These are phyloP conservation scores for Tragelaphus scriptus DNA, from an alignment of 2,113 vertebrate species.

Conservation along the genomic window DNA sequence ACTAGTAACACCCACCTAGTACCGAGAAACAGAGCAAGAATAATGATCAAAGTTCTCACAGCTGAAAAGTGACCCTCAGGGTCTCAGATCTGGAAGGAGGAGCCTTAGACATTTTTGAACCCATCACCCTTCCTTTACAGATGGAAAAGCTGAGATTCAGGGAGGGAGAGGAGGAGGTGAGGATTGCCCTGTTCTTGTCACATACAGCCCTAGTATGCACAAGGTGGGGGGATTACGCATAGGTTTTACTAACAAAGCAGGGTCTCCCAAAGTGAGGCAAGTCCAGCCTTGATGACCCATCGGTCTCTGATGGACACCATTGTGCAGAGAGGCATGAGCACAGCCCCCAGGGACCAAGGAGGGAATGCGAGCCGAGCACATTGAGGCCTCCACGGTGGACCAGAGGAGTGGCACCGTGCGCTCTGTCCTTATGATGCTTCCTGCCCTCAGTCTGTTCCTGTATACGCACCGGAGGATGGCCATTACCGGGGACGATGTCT, in stretches of 20 bases:
- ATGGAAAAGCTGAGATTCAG: background rate
- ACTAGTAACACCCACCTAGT: background rate
- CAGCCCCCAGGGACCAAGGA: background rate
- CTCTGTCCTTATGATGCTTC: constrained; percentile 5
- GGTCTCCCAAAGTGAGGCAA: background rate
- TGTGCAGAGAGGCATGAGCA: background rate
- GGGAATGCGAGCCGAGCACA: background rate
- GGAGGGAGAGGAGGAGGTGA: background rate
- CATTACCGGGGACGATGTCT: constrained; percentile 90
- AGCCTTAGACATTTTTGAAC: background rate
- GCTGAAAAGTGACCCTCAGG: background rate
- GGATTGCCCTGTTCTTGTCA: background rate
- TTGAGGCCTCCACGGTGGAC: background rate
- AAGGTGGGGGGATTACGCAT: background rate
- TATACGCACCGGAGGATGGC: constrained; percentile 94
- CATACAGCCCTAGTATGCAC: background rate
- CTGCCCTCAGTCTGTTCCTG: constrained; percentile 85
- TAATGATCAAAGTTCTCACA: background rate
- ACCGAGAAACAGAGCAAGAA: background rate
- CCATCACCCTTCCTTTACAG: background rate
- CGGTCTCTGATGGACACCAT: background rate
- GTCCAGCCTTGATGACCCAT: background rate
- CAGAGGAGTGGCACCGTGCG: background rate
- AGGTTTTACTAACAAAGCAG: background rate
- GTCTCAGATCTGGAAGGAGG: background rate